Conservation (phyloP, 2,888 invertebrate genomes). For the Drosophila bunnanda region DNA sequence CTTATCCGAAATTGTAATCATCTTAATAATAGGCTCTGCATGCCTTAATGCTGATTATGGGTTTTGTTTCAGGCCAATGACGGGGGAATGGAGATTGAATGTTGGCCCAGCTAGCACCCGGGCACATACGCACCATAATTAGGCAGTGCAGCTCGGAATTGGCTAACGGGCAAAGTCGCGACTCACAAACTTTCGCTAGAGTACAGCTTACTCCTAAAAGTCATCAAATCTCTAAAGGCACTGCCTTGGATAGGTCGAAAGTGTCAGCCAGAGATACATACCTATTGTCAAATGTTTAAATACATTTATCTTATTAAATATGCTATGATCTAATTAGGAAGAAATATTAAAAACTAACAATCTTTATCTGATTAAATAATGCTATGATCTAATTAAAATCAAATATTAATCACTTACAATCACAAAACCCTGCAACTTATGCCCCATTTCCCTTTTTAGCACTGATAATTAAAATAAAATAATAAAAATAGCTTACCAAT, state of each 20-base stretch:
- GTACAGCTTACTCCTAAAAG: too few species aligned
- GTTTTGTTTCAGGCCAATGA: slow-evolving; percentile 35
- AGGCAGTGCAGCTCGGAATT: slow-evolving; percentile 33
- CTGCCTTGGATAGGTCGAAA: too few species aligned
- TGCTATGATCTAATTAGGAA: too few species aligned
- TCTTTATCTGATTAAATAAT: too few species aligned
- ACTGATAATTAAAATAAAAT: too few species aligned
- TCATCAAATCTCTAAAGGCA: background rate
- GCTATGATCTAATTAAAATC: too few species aligned
- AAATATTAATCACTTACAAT: too few species aligned
- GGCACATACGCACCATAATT: slow-evolving; percentile 68
- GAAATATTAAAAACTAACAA: too few species aligned
- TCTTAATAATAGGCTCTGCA: slow-evolving; percentile 71
- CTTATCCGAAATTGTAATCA: slow-evolving; percentile 77
- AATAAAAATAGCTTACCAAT: too few species aligned
- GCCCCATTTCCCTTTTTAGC: too few species aligned
- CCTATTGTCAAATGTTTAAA: background rate
- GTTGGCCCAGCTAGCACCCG: slow-evolving; percentile 40
- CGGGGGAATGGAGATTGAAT: slow-evolving; percentile 54
- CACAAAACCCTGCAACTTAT: too few species aligned
- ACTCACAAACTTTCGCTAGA: slow-evolving; percentile 55
- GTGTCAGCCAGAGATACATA: background rate
- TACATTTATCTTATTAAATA: too few species aligned
- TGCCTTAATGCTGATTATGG: slow-evolving; percentile 69
- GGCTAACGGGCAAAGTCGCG: slow-evolving; percentile 40